Evolutionary conservation across 1,140 invertebrate species (phyloP).

Genomic region (Colletes gigas): DNA sequence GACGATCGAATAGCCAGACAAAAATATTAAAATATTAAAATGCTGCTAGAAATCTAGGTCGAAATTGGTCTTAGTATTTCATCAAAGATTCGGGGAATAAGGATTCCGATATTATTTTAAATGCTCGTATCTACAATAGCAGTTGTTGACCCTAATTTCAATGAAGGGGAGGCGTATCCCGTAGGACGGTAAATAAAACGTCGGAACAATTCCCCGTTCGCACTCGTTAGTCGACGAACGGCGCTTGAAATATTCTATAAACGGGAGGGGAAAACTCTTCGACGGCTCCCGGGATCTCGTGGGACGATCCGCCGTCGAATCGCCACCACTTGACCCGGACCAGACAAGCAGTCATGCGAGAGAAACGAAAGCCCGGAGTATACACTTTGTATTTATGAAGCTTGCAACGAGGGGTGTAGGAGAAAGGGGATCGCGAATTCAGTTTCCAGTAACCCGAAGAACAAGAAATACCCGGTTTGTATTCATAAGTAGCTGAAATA

Average conservation of each 20-base stretch:
- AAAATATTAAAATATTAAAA: no score
- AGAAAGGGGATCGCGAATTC: neutral
- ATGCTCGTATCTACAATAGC: no score
- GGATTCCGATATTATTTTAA: no score
- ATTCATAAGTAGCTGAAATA: neutral
- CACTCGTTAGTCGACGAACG: neutral
- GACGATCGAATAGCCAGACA: no score
- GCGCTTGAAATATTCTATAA: neutral
- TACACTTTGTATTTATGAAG: constrained; percentile 25
- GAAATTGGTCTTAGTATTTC: no score
- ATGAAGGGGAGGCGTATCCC: neutral
- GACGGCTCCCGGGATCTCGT: neutral
- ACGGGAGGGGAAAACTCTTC: neutral
- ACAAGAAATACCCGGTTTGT: neutral
- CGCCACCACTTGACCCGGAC: constrained; percentile 5
- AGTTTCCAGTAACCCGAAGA: neutral
- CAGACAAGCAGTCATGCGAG: neutral
- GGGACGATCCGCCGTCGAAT: neutral
- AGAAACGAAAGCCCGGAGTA: neutral
- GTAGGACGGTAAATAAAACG: neutral
- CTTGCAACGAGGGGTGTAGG: neutral
- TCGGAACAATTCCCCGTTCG: neutral
- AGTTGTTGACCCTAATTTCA: no score
- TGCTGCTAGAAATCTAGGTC: no score
- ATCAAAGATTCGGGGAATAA: no score